A percentile compares a stretch with the other conserved stretches of the same genome.
These are phyloP conservation scores for Euborellia annulipes DNA, from an alignment of 1,140 invertebrate genomes.

Conservation along the genomic window DNA sequence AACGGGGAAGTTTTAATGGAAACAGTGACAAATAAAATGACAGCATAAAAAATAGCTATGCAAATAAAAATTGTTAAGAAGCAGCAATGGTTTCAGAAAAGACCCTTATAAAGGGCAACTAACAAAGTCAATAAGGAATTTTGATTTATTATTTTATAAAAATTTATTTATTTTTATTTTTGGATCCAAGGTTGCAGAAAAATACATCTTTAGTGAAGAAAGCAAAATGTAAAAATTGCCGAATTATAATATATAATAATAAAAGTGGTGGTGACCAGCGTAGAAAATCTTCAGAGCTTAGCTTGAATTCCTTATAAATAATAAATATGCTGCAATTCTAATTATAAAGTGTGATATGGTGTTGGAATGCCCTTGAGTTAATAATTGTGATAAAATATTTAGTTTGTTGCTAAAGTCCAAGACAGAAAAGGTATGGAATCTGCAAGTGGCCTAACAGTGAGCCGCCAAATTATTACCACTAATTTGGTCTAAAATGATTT, in stretches of 20 bases:
- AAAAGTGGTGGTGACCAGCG: constrained; percentile 3
- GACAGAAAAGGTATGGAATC: no score
- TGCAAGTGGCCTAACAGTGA: no score
- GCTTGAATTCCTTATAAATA: no score
- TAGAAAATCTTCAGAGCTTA: no score
- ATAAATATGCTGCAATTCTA: no score
- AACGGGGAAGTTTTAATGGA: background rate
- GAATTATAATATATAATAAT: background rate
- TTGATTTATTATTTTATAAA: constrained; percentile 8
- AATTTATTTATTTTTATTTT: constrained; percentile 6
- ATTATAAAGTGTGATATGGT: no score
- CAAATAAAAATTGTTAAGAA: background rate
- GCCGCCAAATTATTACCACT: no score
- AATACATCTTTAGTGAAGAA: constrained; percentile 1
- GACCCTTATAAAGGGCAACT: constrained; percentile 42
- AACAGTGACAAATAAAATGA: constrained; percentile 3
- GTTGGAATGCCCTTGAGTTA: no score
- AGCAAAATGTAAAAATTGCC: background rate
- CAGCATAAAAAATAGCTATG: constrained; percentile 1
- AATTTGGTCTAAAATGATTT: no score
- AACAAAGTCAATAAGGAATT: constrained; percentile 20
- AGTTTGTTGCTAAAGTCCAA: no score
- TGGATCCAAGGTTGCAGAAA: background rate
- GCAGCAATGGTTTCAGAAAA: constrained; percentile 41
- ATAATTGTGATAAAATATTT: no score